These are phyloP conservation scores for Drosophila picticornis DNA, from an alignment of 2,888 invertebrate genomes.

Conservation along the genomic window DNA sequence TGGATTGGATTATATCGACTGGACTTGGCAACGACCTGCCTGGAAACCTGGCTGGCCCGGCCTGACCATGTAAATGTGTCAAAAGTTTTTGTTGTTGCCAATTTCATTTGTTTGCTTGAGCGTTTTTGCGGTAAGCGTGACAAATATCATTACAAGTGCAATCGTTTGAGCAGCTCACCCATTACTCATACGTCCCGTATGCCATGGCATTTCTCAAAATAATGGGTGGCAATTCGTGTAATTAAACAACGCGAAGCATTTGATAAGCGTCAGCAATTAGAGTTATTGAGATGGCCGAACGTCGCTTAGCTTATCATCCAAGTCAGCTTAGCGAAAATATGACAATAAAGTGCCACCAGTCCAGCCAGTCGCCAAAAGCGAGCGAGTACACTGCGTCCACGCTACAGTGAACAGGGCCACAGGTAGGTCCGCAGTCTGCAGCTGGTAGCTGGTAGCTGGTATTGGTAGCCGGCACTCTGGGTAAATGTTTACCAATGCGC, in stretches of 20 bases:
- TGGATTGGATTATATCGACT: conserved; percentile 15
- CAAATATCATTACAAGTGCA: conserved; percentile 61
- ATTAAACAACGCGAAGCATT: conserved; percentile 59
- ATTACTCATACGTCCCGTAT: conserved; percentile 57
- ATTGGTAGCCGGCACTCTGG: conserved; percentile 35
- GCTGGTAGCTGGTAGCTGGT: conserved; percentile 4
- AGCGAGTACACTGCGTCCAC: conserved; percentile 21
- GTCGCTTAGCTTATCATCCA: conserved; percentile 56
- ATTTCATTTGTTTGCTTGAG: conserved; percentile 3
- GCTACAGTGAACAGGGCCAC: conserved; percentile 33
- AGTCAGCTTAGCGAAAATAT: conserved; percentile 53
- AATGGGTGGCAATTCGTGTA: conserved; percentile 59
- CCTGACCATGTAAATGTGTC: conserved; percentile 61
- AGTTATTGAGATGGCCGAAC: conserved; percentile 64
- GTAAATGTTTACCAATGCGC: conserved; percentile 73
- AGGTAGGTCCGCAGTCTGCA: conserved; percentile 9
- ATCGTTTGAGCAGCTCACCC: conserved; percentile 15
- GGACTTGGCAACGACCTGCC: conserved; percentile 21
- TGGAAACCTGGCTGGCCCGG: not conserved
- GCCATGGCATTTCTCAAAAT: conserved; percentile 33
- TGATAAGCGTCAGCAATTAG: conserved; percentile 73
- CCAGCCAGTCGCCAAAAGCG: not conserved
- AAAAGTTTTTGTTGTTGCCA: conserved; percentile 34
- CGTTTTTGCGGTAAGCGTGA: conserved; percentile 39
- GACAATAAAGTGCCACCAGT: conserved; percentile 44